These are phyloP conservation scores for Halisarca cf. caerulea DNA, from an alignment of 37 sponge, comb jelly and placozoan genomes.

Conservation along the genomic window DNA sequence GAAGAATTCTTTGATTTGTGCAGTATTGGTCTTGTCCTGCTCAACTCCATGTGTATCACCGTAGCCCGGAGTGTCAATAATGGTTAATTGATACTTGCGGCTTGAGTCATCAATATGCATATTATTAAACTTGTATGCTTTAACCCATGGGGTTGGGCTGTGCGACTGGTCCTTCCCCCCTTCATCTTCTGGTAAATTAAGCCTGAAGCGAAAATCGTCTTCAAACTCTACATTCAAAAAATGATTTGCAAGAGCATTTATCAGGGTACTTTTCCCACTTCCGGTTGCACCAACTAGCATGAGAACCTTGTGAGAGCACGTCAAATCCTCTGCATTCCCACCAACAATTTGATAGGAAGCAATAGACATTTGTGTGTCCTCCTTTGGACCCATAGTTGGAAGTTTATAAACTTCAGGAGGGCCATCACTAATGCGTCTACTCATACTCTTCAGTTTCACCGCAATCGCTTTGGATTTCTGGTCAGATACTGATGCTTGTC, in stretches of 20 bases:
- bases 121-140: background rate
- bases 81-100: background rate
- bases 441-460: no score
- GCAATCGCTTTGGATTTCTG: no score
- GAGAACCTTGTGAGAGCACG: no score
- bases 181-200: background rate
- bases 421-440: no score
- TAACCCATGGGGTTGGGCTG: background rate
- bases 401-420: no score
- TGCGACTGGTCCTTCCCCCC: background rate
- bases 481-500: no score
- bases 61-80: conserved; percentile 13
- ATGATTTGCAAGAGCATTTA: background rate
- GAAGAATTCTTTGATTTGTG: conserved; percentile 10
- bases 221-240: conserved; percentile 3
- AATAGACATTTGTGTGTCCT: no score
- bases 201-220: background rate
- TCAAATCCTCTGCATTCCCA: no score
- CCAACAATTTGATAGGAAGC: no score
- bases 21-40: background rate
- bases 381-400: no score
- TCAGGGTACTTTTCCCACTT: no score
- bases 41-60: conserved; percentile 4
- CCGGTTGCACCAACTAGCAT: no score
- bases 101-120: background rate